phyloP scores from a whole-genome alignment of 2,888 invertebrate species.

The Caenorhabditis drosophilae region DNA sequence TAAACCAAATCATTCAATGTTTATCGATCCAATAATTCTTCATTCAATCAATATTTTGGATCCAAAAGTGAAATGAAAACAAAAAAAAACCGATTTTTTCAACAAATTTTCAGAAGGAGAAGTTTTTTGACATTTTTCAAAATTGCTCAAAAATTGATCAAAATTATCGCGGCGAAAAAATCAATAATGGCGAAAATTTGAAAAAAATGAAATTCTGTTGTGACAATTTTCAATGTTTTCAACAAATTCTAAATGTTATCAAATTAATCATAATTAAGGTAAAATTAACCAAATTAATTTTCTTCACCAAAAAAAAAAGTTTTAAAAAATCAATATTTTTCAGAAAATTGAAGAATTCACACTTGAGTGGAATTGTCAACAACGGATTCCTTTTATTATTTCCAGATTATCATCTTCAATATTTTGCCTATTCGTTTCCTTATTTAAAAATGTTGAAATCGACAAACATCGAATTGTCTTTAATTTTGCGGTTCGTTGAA shows the following conservation, averaged over 20 bases:
- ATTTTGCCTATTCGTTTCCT: background rate
- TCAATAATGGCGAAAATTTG: background rate
- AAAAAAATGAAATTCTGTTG: background rate
- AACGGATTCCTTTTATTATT: background rate
- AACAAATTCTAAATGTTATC: background rate
- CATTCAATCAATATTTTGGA: background rate
- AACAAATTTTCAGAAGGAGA: constrained; percentile 3
- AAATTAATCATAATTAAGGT: background rate
- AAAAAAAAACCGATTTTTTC: background rate
- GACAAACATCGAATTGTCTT: background rate
- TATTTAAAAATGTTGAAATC: background rate
- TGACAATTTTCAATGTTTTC: background rate
- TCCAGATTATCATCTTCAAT: background rate
- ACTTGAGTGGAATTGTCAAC: background rate
- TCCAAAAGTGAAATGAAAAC: too few species aligned
- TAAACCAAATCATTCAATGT: constrained; percentile 1
- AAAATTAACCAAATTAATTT: too few species aligned
- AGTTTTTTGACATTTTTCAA: background rate
- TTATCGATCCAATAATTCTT: constrained; percentile 5
- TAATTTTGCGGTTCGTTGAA: too few species aligned
- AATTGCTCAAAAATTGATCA: constrained; percentile 4
- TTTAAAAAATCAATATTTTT: background rate
- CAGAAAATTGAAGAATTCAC: background rate
- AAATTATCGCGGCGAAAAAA: background rate
- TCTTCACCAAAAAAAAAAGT: too few species aligned